Evolutionary conservation across 2,797 vertebrate species (phyloP), one percentile per base, ranked within the genome.

Genomic region (Pseudomugil tenellus): DNA sequence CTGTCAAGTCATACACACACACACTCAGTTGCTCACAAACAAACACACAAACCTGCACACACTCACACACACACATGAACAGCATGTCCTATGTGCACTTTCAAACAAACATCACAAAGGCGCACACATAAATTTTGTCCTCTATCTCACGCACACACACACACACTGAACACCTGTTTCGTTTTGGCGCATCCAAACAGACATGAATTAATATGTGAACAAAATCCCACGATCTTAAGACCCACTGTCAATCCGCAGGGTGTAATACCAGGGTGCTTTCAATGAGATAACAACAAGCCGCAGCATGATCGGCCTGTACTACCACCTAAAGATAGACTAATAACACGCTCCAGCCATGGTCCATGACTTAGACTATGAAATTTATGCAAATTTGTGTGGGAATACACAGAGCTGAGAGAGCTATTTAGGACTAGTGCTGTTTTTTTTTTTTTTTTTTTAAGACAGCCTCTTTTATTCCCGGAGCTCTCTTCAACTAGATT

Each of bases 161-260:
- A 91, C 62, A 91, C 88, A 88, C 83, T 71, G 86, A 91, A 93
- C 93, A 94, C 92, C 93, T 94, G 92, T 93, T 93, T 91, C 90
- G 90, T 90, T 91, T 88, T 74, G 73, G 83, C 70, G 67, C 88
- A 90, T 91, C 91, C 85, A 87, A 87, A 86, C 89, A 91, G 91
- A 91, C 90, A 87, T 89, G 89, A 85, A 91, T 89, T 89, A 87
- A 91, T 91, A 92, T 84, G 89, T 86, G 84, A 90, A 87, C 85
- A 90, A 91, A 41, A 92, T 94, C 93, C 92, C 93, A 94, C 93
- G 91, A 91, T 93, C 92, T 89, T 86, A 89, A 89, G 89, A 89
- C 86, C 88, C 82, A 74, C 74, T 77, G 80, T 85, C 81, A 78
- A 57, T 88, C 87, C 73, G 23, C 53, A 7, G 83, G 81, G 88